These are phyloP conservation scores for Epiblema foenella DNA, from an alignment of 2,888 invertebrate species.

Conservation along the genomic window DNA sequence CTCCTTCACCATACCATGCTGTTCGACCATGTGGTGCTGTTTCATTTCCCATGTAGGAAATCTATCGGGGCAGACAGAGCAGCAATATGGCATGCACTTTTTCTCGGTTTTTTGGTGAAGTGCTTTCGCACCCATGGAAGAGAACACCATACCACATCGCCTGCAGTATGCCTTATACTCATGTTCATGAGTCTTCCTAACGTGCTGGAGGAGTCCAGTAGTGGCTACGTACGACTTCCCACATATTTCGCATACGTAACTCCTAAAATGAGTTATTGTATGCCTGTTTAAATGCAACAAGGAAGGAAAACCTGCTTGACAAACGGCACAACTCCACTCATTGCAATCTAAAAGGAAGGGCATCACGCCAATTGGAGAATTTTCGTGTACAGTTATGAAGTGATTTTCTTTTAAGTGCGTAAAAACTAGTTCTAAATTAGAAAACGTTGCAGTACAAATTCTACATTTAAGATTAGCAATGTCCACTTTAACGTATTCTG, in stretches of 20 bases:
- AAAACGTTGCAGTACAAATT: slow-evolving; percentile 26
- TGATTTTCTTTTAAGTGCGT: slow-evolving; percentile 42
- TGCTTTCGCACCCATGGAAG: slow-evolving; percentile 40
- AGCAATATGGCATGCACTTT: slow-evolving; percentile 45
- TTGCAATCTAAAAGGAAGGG: slow-evolving; percentile 34
- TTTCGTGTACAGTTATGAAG: slow-evolving; percentile 10
- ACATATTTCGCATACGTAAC: slow-evolving; percentile 45
- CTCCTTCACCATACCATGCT: slow-evolving; percentile 38
- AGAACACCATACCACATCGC: slow-evolving; percentile 42
- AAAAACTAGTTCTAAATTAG: slow-evolving; percentile 25
- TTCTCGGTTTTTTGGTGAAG: slow-evolving; percentile 41
- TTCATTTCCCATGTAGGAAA: slow-evolving; percentile 47
- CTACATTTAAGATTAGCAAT: slow-evolving; percentile 43
- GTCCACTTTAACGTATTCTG: slow-evolving; percentile 46
- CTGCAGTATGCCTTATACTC: slow-evolving; percentile 48
- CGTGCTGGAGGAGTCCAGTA: slow-evolving; percentile 43
- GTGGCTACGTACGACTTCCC: slow-evolving; percentile 44
- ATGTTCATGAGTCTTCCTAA: slow-evolving; percentile 45
- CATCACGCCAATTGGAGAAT: slow-evolving; percentile 42
- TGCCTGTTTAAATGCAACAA: slow-evolving; percentile 46
- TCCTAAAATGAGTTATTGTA: slow-evolving; percentile 44
- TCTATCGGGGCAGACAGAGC: slow-evolving; percentile 46
- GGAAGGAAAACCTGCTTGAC: slow-evolving; percentile 35
- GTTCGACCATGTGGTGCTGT: slow-evolving; percentile 47
- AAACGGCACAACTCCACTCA: slow-evolving; percentile 41